Base-by-base conservation (phyloP, 1,140 invertebrate species). In the Saccostrea echinata region DNA sequence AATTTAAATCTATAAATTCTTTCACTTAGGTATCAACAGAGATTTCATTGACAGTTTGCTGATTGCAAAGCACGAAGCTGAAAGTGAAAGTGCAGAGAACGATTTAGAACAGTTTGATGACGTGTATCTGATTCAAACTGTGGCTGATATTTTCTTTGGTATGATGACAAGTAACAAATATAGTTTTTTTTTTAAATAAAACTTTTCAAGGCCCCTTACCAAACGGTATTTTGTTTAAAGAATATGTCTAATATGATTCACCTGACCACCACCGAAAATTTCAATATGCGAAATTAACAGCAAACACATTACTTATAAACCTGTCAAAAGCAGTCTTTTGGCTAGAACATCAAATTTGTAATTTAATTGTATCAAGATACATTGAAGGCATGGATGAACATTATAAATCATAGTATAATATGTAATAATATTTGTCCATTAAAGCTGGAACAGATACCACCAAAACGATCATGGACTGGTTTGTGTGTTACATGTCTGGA, bases 61-160 rank as follows among this genome's bases (percentile, higher is more conserved):
- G 43, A 83, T 83, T 21, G 81, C 81, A 16, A 83, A 53, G 52
- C 43, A 83, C 43, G 86, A 86, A 64, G 86, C 86, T n/a, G 86
- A 64, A 57, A 24, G 13, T 13, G 86, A 86, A 12, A 80, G 80
- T 3, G n/a, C 57, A 33, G 53, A n/a, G 0, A 80, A 83, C n/a
- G n/a, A 35, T 21, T 3, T 51, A 18, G 13, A 13, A 8, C 21
- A 61, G n/a, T 86, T 86, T 27, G 24, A 76, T 57, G 55, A 86
- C 13, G 52, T 80, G 21, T 80, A 86, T 27, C 27, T 86, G 27
- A 83, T 61, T 43, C 76, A 83, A 35, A 86, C 80, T 24, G 13
- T 86, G 2, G 9, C 24, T 9, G 86, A 86, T 64, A 86, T 86
- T 83, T 86, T 86, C 71, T 55, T 52, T 64, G 86, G 86, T 86